Conservation (phyloP, 2,797 vertebrate species). For the Anguilla obscura region DNA sequence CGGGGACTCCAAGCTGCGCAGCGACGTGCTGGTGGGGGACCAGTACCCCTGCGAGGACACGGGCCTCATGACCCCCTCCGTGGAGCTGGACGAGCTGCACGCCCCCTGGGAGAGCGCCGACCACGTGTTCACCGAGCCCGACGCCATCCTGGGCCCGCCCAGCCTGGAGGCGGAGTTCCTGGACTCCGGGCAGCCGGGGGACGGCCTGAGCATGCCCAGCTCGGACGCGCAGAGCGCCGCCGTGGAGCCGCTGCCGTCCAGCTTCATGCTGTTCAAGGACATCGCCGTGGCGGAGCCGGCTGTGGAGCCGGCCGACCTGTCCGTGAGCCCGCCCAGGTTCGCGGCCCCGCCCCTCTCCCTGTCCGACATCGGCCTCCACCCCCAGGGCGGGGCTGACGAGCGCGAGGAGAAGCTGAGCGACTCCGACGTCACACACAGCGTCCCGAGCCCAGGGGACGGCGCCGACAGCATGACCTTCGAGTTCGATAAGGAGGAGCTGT, state of each 20-base stretch:
- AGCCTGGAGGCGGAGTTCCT: constrained; percentile 71
- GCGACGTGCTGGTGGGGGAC: constrained; percentile 75
- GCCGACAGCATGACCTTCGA: constrained; percentile 56
- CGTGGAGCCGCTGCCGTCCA: constrained; percentile 72
- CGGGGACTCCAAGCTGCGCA: constrained; percentile 65
- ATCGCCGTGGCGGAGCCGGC: constrained; percentile 68
- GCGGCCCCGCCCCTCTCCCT: constrained; percentile 67
- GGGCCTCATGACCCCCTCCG: constrained; percentile 73
- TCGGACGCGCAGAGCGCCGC: constrained; percentile 69
- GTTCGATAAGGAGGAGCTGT: constrained; percentile 68
- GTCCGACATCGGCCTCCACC: constrained; percentile 64
- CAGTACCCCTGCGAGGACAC: constrained; percentile 77
- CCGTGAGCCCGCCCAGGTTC: constrained; percentile 68
- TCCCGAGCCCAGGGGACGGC: constrained; percentile 58
- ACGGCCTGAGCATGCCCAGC: constrained; percentile 71
- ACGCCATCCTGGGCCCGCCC: constrained; percentile 73
- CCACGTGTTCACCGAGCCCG: constrained; percentile 78
- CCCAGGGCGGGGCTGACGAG: constrained; percentile 53
- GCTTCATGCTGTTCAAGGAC: constrained; percentile 79
- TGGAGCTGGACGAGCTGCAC: constrained; percentile 71
- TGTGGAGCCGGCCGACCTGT: constrained; percentile 69
- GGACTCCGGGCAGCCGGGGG: constrained; percentile 71
- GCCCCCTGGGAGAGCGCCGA: constrained; percentile 75
- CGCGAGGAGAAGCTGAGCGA: constrained; percentile 63
- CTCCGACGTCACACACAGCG: constrained; percentile 58